Conservation (phyloP, 2,888 invertebrate species). For the Mylabris sibirica region DNA sequence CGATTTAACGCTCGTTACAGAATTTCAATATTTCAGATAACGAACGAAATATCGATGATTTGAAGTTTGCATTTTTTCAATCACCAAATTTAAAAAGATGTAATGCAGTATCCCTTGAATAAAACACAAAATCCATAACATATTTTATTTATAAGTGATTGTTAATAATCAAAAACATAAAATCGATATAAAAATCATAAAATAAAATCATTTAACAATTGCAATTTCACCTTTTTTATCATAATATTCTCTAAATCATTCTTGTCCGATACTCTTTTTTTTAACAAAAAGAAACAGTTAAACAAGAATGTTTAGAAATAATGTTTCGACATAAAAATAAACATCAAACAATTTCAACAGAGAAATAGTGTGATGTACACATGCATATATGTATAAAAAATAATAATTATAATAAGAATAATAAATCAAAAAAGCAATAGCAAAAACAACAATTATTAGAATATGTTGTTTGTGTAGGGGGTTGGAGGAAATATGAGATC, state of each 20-base stretch:
- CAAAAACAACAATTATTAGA: conserved; percentile 32
- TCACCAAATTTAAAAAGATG: too few relatives aligned
- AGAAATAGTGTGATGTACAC: conserved; percentile 36
- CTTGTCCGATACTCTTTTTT: conserved; percentile 20
- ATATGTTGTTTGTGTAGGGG: conserved; percentile 13
- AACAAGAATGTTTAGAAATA: conserved; percentile 35
- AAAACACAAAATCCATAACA: conserved; percentile 29
- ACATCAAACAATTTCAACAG: conserved; percentile 36
- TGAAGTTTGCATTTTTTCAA: too few relatives aligned
- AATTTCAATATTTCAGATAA: too few relatives aligned
- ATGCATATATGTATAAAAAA: too few relatives aligned
- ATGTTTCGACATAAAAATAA: conserved; percentile 20
- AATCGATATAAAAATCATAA: conserved; percentile 32
- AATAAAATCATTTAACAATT: conserved; percentile 23
- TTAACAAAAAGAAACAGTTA: neutral
- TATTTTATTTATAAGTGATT: conserved; percentile 39
- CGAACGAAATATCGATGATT: too few relatives aligned
- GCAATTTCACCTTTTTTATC: conserved; percentile 18
- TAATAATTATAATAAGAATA: conserved; percentile 22
- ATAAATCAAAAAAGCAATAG: conserved; percentile 23
- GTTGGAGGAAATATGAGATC: conserved; percentile 35
- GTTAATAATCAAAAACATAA: conserved; percentile 26
- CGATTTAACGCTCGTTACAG: too few relatives aligned
- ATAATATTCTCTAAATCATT: conserved; percentile 22
- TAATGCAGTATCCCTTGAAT: too few relatives aligned